phyloP scores from a whole-genome alignment of 2,888 invertebrate genomes.

The Macrophya alboannulata region DNA sequence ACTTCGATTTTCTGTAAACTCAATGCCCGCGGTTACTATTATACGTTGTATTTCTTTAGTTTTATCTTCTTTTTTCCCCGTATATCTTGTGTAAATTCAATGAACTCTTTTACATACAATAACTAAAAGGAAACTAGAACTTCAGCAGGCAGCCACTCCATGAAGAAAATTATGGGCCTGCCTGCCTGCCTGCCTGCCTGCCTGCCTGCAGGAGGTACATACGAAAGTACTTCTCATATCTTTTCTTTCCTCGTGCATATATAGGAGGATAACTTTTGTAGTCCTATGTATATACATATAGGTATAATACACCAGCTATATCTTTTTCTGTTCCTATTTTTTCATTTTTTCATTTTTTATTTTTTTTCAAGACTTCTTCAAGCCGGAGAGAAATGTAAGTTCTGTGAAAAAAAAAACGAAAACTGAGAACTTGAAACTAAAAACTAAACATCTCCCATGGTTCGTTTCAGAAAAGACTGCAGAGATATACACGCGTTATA shows the following conservation, averaged over 20 bases:
- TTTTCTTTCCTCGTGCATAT: not conserved
- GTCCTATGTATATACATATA: not conserved
- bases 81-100: not conserved
- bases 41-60: not conserved
- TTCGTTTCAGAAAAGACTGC: not conserved
- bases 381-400: slow-evolving; percentile 4
- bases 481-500: not conserved
- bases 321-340: no score
- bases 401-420: no score
- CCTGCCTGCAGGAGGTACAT: not conserved
- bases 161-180: not conserved
- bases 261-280: not conserved
- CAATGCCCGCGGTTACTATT: no score
- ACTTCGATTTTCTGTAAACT: no score
- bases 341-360: no score
- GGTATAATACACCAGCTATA: not conserved
- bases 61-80: not conserved
- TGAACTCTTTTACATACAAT: slow-evolving; percentile 2
- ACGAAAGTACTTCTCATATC: slow-evolving; percentile 8
- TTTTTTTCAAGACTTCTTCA: not conserved
- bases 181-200: not conserved
- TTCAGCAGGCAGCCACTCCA: not conserved
- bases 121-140: not conserved
- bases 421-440: slow-evolving; percentile 13
- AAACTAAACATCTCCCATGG: not conserved